These are phyloP conservation scores for Acrobasis repandana DNA, from an alignment of 2,888 invertebrate genomes.

Conservation along the genomic window DNA sequence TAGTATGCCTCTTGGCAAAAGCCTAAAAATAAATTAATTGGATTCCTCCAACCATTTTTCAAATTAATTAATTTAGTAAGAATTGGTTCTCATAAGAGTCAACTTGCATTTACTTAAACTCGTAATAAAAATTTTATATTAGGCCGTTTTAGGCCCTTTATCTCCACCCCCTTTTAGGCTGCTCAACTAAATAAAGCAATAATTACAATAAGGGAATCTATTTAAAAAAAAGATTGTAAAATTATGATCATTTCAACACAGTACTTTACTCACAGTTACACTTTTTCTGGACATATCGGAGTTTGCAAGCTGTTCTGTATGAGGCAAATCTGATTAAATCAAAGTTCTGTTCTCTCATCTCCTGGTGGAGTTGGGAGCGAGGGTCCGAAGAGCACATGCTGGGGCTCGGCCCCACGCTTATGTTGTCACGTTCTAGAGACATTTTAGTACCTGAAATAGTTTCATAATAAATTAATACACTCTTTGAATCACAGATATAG, in stretches of 20 bases:
- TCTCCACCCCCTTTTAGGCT: too few species aligned
- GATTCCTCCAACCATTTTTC: too few species aligned
- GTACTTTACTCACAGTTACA: conserved; percentile 91
- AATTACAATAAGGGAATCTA: too few species aligned
- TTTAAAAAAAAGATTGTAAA: not conserved
- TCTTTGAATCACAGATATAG: conserved; percentile 2
- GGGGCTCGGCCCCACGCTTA: conserved; percentile 55
- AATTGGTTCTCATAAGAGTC: too few species aligned
- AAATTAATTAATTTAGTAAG: too few species aligned
- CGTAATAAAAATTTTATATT: too few species aligned
- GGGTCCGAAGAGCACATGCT: conserved; percentile 76
- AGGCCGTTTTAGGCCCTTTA: too few species aligned
- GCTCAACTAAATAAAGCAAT: too few species aligned
- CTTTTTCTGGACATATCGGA: conserved; percentile 98
- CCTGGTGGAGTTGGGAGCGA: conserved; percentile 90
- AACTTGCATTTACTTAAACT: too few species aligned
- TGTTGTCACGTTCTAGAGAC: conserved; percentile 70
- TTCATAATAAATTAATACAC: not conserved
- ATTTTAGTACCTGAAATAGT: conserved; percentile 39
- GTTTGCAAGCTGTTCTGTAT: conserved; percentile 98
- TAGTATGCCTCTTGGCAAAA: too few species aligned
- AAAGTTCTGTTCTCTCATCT: conserved; percentile 95
- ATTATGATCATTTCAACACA: conserved; percentile 8
- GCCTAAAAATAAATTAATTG: too few species aligned
- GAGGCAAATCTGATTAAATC: conserved; percentile 98